These are phyloP conservation scores for Rhopilema esculentum DNA, from an alignment of 30 jellyfish, hydroid and myxozoan genomes.

Conservation along the genomic window DNA sequence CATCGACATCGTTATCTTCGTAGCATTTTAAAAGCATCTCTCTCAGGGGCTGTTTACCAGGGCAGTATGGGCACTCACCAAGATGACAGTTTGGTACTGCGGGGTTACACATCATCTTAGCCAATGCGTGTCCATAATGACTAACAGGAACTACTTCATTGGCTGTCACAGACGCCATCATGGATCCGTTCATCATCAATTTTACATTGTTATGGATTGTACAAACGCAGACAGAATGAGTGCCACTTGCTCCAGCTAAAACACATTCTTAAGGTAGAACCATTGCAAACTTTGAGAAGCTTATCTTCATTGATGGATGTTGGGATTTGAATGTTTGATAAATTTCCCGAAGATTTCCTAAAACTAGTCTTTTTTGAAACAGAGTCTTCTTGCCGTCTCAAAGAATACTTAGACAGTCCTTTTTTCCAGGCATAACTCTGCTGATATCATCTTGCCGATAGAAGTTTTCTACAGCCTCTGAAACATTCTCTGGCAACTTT, in stretches of 20 bases:
- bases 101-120: constrained; percentile 53
- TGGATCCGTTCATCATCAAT: constrained; percentile 47
- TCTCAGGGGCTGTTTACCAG: constrained; percentile 30
- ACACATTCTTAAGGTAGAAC: constrained; percentile 69
- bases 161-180: constrained; percentile 20
- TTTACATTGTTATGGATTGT: constrained; percentile 57
- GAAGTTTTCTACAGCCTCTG: background rate
- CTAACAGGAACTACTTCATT: constrained; percentile 23
- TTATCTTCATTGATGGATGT: constrained; percentile 3
- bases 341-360: constrained; percentile 29
- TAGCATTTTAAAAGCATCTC: constrained; percentile 20
- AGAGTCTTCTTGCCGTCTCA: constrained; percentile 18
- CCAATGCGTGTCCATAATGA: constrained; percentile 28
- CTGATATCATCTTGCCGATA: constrained; percentile 26
- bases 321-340: constrained; percentile 20
- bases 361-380: constrained; percentile 28
- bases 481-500: background rate
- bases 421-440: constrained; percentile 63
- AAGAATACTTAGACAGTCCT: constrained; percentile 14
- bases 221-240: constrained; percentile 73
- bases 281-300: constrained; percentile 53
- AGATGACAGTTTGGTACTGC: constrained; percentile 28
- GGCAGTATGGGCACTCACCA: constrained; percentile 36
- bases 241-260: constrained; percentile 61
- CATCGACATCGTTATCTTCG: constrained; percentile 23